Evolutionary conservation across 2,797 vertebrate genomes (phyloP).

Genomic region (Hipposideros larvatus): DNA sequence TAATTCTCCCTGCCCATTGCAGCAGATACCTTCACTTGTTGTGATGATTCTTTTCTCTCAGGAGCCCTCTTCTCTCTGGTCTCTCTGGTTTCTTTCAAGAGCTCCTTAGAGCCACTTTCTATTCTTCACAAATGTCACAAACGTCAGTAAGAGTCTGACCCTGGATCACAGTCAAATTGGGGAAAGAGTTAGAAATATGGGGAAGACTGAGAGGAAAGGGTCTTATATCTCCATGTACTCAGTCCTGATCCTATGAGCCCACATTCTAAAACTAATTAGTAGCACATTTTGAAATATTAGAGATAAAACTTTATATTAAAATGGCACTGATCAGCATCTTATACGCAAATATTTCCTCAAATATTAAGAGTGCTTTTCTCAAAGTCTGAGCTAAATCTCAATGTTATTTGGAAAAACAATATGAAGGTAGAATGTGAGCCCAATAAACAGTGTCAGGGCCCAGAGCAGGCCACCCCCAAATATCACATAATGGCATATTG

Average conservation of each 20-base stretch:
- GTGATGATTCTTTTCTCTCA: not conserved
- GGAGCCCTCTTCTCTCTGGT: not conserved
- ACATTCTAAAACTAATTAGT: not conserved
- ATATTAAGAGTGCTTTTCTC: not conserved
- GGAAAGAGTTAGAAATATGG: not conserved
- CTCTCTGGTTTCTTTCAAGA: not conserved
- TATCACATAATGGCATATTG: not conserved
- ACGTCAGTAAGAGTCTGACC: not conserved
- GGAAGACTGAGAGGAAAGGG: not conserved
- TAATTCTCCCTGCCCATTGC: not conserved
- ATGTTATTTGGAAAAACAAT: not conserved
- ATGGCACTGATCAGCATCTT: not conserved
- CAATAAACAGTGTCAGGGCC: not conserved
- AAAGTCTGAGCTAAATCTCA: slow-evolving; percentile 27
- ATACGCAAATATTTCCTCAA: slow-evolving; percentile 6
- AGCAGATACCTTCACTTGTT: not conserved
- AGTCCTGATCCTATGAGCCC: not conserved
- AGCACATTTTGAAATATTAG: not conserved
- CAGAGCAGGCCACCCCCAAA: not conserved
- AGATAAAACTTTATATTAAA: slow-evolving; percentile 3
- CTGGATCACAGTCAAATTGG: not conserved
- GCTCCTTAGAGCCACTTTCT: not conserved
- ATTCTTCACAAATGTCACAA: not conserved
- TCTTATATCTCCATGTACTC: not conserved
- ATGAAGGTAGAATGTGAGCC: not conserved